phyloP scores from a whole-genome alignment of 2,888 invertebrate genomes.

The Temnothorax unifasciatus region DNA sequence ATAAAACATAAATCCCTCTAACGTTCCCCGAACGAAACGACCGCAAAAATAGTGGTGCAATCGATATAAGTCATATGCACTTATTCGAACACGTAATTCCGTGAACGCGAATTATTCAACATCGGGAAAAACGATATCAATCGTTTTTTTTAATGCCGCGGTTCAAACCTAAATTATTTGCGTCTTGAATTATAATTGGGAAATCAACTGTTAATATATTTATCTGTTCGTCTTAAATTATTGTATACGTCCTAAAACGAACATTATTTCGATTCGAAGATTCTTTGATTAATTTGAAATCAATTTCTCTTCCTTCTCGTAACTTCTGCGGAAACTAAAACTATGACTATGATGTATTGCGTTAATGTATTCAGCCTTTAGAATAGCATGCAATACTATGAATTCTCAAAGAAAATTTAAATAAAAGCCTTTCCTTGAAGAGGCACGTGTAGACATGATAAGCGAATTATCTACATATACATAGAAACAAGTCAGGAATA shows the following conservation, averaged over 20 bases:
- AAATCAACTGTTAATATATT: not conserved
- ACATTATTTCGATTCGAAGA: not conserved
- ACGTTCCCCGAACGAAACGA: conserved; percentile 25
- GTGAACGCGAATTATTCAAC: conserved; percentile 19
- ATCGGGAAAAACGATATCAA: not conserved
- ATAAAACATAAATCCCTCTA: conserved; percentile 48
- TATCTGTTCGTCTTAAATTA: not conserved
- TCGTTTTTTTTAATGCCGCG: conserved; percentile 7
- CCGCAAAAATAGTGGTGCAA: conserved; percentile 34
- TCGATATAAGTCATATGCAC: conserved; percentile 44
- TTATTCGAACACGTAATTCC: conserved; percentile 25
- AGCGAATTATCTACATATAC: not conserved
- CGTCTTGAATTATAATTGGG: not conserved
- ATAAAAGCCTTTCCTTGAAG: not conserved
- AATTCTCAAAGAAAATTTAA: not conserved
- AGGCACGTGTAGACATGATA: conserved; percentile 1
- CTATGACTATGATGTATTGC: not conserved
- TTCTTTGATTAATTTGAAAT: not conserved
- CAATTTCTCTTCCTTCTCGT: not conserved
- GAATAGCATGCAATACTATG: not conserved
- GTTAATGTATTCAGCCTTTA: not conserved
- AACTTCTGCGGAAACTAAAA: not conserved
- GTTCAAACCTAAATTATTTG: conserved; percentile 7
- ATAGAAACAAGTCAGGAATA: conserved; percentile 7
- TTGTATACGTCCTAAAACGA: not conserved